A percentile compares a stretch with the other conserved stretches of the same genome.
These are phyloP conservation scores for Melieria picta DNA, from an alignment of 2,888 invertebrate genomes.

Conservation along the genomic window DNA sequence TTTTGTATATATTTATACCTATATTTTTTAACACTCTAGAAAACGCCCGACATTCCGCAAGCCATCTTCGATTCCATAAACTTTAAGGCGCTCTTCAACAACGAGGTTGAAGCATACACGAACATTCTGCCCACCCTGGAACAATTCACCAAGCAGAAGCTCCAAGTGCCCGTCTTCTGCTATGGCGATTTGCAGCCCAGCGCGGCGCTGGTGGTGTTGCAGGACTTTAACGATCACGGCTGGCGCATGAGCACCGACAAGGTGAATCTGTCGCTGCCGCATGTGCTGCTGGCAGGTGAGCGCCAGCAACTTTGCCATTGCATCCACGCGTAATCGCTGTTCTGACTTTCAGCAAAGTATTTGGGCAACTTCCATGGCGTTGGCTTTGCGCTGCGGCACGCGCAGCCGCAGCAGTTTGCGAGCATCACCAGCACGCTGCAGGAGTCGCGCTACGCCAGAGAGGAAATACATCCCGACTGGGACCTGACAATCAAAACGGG, in stretches of 20 bases:
- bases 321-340: not conserved
- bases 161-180: constrained; percentile 55
- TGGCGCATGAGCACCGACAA: constrained; percentile 55
- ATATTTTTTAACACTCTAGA: constrained; percentile 45
- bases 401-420: constrained; percentile 48
- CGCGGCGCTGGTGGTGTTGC: constrained; percentile 55
- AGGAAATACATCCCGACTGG: constrained; percentile 46
- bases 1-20: too few relatives aligned
- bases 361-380: constrained; percentile 61
- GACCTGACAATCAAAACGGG: constrained; percentile 29
- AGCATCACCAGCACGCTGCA: constrained; percentile 47
- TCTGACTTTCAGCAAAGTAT: constrained; percentile 46
- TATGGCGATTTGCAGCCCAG: constrained; percentile 50
- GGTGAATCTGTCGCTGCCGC: constrained; percentile 58
- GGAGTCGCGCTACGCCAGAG: constrained; percentile 54
- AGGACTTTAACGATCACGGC: constrained; percentile 55
- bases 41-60: constrained; percentile 55
- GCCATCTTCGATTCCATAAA: constrained; percentile 52
- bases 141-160: constrained; percentile 40
- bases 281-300: constrained; percentile 57
- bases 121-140: constrained; percentile 55
- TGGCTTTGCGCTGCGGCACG: constrained; percentile 58
- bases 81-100: constrained; percentile 56
- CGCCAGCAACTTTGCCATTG: not conserved
- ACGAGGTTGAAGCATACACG: constrained; percentile 60